A percentile compares a stretch with the other conserved stretches of the same genome.
phyloP scores from a whole-genome alignment of 2,113 vertebrate genomes.

The Axis porcinus region DNA sequence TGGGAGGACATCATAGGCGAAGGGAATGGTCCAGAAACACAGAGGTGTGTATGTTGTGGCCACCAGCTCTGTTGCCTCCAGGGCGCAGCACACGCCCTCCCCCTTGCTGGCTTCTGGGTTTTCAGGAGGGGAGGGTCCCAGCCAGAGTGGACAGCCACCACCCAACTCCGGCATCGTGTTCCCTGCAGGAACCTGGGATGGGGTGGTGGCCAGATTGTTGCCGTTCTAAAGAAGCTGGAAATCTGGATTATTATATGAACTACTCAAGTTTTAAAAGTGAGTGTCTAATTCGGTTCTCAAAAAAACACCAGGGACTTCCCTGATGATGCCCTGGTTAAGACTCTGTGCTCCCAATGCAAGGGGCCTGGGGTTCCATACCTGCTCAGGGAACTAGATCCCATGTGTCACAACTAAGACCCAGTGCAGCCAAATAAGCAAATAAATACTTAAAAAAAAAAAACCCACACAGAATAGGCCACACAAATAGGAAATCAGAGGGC shows the following conservation, averaged over 20 bases:
- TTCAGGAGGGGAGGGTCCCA: background rate
- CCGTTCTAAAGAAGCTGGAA: background rate
- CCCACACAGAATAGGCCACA: background rate
- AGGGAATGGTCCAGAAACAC: background rate
- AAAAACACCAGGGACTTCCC: background rate
- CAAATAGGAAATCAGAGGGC: background rate
- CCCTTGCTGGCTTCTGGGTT: background rate
- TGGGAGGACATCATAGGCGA: background rate
- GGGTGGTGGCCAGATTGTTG: no score
- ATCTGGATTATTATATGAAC: background rate
- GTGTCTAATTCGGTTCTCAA: background rate
- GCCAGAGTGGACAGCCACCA: background rate
- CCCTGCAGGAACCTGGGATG: no score
- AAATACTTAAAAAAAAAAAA: background rate
- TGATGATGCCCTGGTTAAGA: background rate
- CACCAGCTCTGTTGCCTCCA: background rate
- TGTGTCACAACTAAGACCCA: background rate
- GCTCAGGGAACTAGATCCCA: background rate
- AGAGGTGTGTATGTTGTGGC: accelerated
- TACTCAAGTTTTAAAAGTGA: background rate
- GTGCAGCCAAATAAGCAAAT: background rate
- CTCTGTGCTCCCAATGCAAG: background rate
- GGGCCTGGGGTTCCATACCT: background rate
- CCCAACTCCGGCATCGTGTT: background rate
- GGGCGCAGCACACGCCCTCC: background rate